Percentiles rank a stretch among this genome's conserved stretches.
Evolutionary conservation across 2,113 vertebrate genomes (phyloP).

Genomic region (Tyrannus savana): DNA sequence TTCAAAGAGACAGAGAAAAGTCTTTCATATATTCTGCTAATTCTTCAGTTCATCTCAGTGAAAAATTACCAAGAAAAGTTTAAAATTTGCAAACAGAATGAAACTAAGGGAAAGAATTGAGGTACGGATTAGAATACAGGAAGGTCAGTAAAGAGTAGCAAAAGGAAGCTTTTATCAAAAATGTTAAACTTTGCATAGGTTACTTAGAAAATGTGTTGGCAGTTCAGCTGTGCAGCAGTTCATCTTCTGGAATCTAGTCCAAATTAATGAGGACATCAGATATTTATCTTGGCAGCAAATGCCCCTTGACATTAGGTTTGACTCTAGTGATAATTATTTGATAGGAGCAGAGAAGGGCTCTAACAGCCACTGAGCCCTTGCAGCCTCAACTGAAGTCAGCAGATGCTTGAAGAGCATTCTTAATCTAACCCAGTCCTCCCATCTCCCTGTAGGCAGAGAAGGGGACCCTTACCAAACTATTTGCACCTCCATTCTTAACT

Average conservation of each 20-base stretch:
- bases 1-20: not conserved
- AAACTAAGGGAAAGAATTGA: not conserved
- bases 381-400: not conserved
- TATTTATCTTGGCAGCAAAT: not conserved
- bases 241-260: not conserved
- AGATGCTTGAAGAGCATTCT: not conserved
- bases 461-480: not conserved
- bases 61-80: not conserved
- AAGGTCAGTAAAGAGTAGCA: not conserved
- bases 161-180: not conserved
- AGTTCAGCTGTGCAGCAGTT: not conserved
- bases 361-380: not conserved
- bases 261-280: not conserved
- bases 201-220: not conserved
- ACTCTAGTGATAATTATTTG: not conserved
- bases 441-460: not conserved
- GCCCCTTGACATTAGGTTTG: not conserved
- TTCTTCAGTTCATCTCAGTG: not conserved
- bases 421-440: not conserved
- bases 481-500: not conserved
- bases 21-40: not conserved
- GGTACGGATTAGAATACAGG: not conserved
- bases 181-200: not conserved
- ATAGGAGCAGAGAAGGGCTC: not conserved
- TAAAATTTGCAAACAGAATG: not conserved